Percentiles rank a stretch among this genome's conserved stretches.
phyloP scores from a whole-genome alignment of 2,888 invertebrate species.

The Trissolcus japonicus region DNA sequence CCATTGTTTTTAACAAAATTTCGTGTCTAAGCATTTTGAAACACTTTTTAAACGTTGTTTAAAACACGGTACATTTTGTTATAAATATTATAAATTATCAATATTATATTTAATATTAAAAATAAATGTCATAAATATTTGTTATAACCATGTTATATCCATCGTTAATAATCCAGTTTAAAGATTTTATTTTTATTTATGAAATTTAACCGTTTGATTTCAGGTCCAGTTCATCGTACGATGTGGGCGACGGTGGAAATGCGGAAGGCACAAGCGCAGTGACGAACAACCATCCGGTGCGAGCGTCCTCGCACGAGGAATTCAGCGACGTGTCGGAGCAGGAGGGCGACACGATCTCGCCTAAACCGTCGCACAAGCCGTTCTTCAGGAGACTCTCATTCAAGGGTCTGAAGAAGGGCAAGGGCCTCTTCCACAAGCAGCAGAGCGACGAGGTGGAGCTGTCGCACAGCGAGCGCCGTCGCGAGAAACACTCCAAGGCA shows the following conservation, averaged over 20 bases:
- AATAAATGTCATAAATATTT: too few relatives aligned
- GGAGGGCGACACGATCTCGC: constrained; percentile 84
- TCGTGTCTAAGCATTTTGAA: too few relatives aligned
- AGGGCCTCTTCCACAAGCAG: constrained; percentile 92
- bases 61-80: too few relatives aligned
- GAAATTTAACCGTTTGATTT: too few relatives aligned
- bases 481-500: constrained; percentile 87
- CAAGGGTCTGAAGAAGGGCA: constrained; percentile 89
- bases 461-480: constrained; percentile 78
- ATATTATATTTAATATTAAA: too few relatives aligned
- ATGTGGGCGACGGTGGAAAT: constrained; percentile 60
- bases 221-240: constrained; percentile 69
- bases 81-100: too few relatives aligned
- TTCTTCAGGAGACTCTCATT: constrained; percentile 92
- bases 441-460: constrained; percentile 91
- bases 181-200: too few relatives aligned
- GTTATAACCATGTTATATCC: too few relatives aligned
- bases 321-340: constrained; percentile 84
- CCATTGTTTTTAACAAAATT: too few relatives aligned
- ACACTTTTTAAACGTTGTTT: not conserved
- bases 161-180: too few relatives aligned
- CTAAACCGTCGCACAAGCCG: constrained; percentile 88
- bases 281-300: constrained; percentile 67
- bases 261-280: constrained; percentile 59
- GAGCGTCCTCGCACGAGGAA: constrained; percentile 75